Base-by-base conservation (phyloP, 2,797 vertebrate species). In the Silurus lanzhouensis region DNA sequence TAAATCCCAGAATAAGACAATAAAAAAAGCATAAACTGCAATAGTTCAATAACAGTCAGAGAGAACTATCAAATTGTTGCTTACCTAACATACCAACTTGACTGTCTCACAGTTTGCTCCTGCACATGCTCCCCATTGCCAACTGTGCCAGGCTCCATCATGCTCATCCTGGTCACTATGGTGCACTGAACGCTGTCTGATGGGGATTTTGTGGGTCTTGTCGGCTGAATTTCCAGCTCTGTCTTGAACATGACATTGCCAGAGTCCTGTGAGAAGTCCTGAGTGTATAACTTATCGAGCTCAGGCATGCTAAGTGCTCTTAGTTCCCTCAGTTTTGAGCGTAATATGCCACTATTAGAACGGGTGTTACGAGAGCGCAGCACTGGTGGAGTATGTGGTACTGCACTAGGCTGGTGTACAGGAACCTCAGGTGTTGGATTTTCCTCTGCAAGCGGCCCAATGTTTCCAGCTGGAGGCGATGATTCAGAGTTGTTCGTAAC, bases 301-400 rank as follows among this genome's bases (percentile, higher is more conserved):
- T 98, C 96, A 0, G 98, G 97, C 97, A 99, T 98, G 88, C 97
- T 99, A 84, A 98, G 91, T 2, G 97, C 96, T 64, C 97, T 92
- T 19, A 98, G 93, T 87, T 99, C 97, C 91, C 96, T 93, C 58
- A 97, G 91, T 88, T 95, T 95, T 22, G 94, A 95, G 84, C 93
- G 93, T 22, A 96, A 95, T 64, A 96, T 82, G 0, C 89, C 92
- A 0, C 91, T 88, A 1, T 94, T 91, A 14, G 91, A 92, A 5
- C 92, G 91, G 0, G 90, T 84, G 44, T 91, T 91, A 86, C 95
- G 96, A 89, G 89, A 95, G 76, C 93, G 94, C 63, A 94, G 92
- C 19, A 91, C 22, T 0, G 94, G 95, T 0, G 94, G 92, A 1
- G 92, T 89, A 0, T 92, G 91, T 52, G 89, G 68, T 14, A 70